Conservation (phyloP, 2,113 vertebrate genomes). For the Poeciliopsis turrubarensis region DNA sequence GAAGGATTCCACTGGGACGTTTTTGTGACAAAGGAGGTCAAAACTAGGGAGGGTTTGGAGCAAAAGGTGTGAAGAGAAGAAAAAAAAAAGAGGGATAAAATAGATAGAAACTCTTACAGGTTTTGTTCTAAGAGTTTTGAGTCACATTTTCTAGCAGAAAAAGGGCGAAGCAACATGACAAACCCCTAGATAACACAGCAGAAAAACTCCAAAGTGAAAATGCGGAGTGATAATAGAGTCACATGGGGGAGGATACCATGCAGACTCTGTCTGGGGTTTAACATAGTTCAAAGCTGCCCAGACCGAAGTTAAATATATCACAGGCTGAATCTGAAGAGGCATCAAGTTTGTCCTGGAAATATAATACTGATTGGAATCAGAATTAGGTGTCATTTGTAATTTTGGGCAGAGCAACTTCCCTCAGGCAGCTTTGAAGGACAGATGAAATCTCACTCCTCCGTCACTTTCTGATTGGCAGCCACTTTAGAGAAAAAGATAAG, state of each 20-base stretch:
- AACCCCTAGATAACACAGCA: constrained; percentile 4
- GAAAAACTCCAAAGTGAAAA: constrained; percentile 15
- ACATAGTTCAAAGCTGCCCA: neutral
- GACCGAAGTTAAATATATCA: constrained; percentile 10
- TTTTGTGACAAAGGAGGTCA: constrained; percentile 39
- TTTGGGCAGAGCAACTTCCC: constrained; percentile 19
- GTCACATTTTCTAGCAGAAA: neutral
- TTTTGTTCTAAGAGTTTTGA: neutral
- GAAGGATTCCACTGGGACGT: neutral
- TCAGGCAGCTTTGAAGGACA: constrained; percentile 26
- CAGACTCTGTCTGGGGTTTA: constrained; percentile 6
- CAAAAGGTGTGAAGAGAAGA: constrained; percentile 11
- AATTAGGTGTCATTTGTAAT: constrained; percentile 43
- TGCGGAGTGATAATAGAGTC: constrained; percentile 38
- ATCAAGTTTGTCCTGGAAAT: constrained; percentile 36
- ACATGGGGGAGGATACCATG: constrained; percentile 23
- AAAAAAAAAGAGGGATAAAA: constrained; percentile 2
- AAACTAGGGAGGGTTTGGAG: constrained; percentile 3
- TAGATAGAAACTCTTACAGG: constrained; percentile 3
- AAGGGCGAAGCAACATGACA: constrained; percentile 28
- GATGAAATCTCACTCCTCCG: constrained; percentile 31
- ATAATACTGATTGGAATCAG: constrained; percentile 19
- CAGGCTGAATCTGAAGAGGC: constrained; percentile 7
- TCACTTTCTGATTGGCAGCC: constrained; percentile 20
- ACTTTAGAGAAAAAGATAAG: constrained; percentile 16